Evolutionary conservation across 2,888 invertebrate species (phyloP).

Genomic region (Itoplectis maculator): DNA sequence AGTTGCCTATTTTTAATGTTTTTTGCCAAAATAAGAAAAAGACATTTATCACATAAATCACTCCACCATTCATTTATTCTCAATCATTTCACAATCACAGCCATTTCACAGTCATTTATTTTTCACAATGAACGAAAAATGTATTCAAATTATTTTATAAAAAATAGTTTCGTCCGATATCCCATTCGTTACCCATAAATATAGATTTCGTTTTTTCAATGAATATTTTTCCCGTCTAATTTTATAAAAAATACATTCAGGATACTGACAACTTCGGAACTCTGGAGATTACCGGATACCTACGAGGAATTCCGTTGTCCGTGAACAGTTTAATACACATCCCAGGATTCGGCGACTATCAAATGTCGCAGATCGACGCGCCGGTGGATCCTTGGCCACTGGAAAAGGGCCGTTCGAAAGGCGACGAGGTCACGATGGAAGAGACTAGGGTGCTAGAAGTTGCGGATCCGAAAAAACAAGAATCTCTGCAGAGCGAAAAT

Average conservation of each 20-base stretch:
- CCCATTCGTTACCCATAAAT: not conserved
- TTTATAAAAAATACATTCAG: conserved; percentile 59
- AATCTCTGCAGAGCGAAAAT: conserved; percentile 92
- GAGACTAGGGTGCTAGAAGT: conserved; percentile 86
- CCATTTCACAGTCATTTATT: no score
- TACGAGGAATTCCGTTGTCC: conserved; percentile 93
- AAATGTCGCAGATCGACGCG: conserved; percentile 92
- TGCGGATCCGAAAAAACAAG: conserved; percentile 89
- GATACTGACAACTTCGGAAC: conserved; percentile 86
- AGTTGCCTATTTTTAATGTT: conserved; percentile 54
- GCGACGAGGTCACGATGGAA: conserved; percentile 83
- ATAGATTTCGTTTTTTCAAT: not conserved
- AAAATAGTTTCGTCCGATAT: not conserved
- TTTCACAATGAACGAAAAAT: not conserved
- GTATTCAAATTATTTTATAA: not conserved
- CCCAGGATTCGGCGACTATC: conserved; percentile 96
- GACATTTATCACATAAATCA: no score
- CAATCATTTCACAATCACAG: no score
- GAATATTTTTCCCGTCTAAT: conserved; percentile 60
- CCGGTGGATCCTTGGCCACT: conserved; percentile 89
- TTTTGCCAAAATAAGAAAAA: no score
- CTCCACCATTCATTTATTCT: no score
- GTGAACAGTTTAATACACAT: conserved; percentile 96
- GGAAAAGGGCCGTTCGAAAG: conserved; percentile 82
- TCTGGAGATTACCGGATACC: conserved; percentile 93